phyloP scores from a whole-genome alignment of 2,888 invertebrate species.

The Orthosia incerta region DNA sequence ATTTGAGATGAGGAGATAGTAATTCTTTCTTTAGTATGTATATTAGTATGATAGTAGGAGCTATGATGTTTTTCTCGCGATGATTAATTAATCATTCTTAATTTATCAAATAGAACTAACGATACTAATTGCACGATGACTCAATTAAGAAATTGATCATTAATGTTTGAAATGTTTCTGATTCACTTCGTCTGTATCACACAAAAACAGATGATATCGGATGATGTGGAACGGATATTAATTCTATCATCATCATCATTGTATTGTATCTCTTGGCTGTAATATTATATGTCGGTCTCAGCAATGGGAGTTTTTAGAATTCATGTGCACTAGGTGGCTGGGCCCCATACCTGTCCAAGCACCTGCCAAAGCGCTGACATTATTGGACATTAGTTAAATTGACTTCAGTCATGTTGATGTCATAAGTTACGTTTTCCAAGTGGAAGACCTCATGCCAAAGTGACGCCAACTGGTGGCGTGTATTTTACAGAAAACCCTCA shows the following conservation, averaged over 20 bases:
- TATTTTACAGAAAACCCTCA: too few relatives aligned
- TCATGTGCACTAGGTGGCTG: too few relatives aligned
- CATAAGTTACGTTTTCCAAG: too few relatives aligned
- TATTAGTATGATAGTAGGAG: too few relatives aligned
- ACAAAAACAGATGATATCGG: not conserved
- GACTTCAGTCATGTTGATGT: too few relatives aligned
- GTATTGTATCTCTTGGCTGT: not conserved
- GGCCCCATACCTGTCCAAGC: too few relatives aligned
- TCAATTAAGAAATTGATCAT: constrained; percentile 28
- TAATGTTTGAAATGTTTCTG: constrained; percentile 26
- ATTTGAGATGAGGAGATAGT: too few relatives aligned
- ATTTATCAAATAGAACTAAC: not conserved
- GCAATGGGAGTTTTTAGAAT: not conserved
- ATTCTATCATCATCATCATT: not conserved
- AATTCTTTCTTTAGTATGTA: not conserved
- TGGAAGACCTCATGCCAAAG: too few relatives aligned
- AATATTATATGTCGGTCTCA: not conserved
- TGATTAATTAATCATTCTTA: not conserved
- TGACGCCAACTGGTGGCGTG: too few relatives aligned
- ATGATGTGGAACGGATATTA: not conserved
- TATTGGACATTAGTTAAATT: too few relatives aligned
- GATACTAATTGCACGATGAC: constrained; percentile 19
- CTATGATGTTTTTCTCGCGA: not conserved
- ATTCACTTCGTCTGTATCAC: constrained; percentile 22
- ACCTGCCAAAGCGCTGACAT: too few relatives aligned